These are phyloP conservation scores for Periplaneta americana DNA, from an alignment of 1,140 invertebrate genomes.

Conservation along the genomic window DNA sequence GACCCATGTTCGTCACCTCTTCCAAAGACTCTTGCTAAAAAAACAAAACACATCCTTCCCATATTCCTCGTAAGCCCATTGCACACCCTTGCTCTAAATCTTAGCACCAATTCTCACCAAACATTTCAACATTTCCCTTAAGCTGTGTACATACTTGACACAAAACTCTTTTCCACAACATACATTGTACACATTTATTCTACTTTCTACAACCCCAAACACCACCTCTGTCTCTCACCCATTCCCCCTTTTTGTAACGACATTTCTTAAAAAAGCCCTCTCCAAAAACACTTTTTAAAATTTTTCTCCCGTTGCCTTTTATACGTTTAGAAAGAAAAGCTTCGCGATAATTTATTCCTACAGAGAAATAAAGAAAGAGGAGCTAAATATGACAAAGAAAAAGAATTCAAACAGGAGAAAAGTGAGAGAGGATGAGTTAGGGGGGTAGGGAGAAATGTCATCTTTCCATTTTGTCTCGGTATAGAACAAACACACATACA, in stretches of 20 bases:
- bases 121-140: slow-evolving; percentile 1
- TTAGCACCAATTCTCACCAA: not conserved
- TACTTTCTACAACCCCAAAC: not conserved
- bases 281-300: not conserved
- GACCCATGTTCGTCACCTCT: not conserved
- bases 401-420: no score
- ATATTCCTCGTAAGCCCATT: not conserved
- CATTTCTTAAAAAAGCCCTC: not conserved
- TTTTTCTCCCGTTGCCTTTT: not conserved
- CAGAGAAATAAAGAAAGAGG: not conserved
- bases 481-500: not conserved
- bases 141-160: not conserved
- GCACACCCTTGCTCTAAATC: not conserved
- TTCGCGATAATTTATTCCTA: not conserved
- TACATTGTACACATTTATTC: not conserved
- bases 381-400: not conserved
- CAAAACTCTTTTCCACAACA: not conserved
- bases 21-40: not conserved
- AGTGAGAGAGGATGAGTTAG: no score
- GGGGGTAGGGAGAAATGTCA: no score
- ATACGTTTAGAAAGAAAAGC: not conserved
- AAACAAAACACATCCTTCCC: not conserved
- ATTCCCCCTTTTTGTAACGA: not conserved
- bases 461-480: not conserved
- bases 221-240: not conserved